Evolutionary conservation across 2,797 vertebrate species (phyloP), one percentile per base, ranked within the genome.

Genomic region (Limnodromus scolopaceus): DNA sequence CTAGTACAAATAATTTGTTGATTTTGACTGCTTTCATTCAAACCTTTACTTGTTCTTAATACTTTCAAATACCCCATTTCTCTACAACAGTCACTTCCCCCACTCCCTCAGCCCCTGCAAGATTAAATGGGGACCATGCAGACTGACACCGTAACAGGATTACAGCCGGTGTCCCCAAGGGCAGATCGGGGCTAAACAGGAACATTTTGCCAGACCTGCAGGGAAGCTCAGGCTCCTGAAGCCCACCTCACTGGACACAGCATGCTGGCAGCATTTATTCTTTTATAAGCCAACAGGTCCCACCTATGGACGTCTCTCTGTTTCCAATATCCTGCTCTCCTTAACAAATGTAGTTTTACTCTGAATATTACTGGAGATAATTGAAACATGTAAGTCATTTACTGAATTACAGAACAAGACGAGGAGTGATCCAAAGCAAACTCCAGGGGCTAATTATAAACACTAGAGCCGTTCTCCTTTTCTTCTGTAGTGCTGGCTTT

Each of bases 351-450:
- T 4, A 30, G 6, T 25, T 71, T 68, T 55, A 60, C 30, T 55
- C 30, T 1, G 0, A 69, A 17, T n/a, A 18, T 22, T 20, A 16
- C 19, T 57, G 51, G n/a, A 61, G 25, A 15, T 55, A 81, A 51
- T 9, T 70, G 51, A 81, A 53, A 61, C 0, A 0, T 38, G 0
- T 0, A 41, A 89, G 27, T 57, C 1, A 68, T 70, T 81, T 32
- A 38, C 0, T 32, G 28, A 77, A 41, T n/a, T 54, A 68, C 18
- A 82, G 36, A 55, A 64, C 0, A 3, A 87, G 48, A 48, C 92
- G 70, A 60, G 49, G 34, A 79, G 13, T 22, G 24, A 32, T 68
- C 39, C 6, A 4, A 55, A 38, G 49, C n/a, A 53, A 79, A 84
- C 49, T 68, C 32, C 49, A 65, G 49, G 41, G 30, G 22, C 27